Evolutionary conservation across 2,888 invertebrate genomes (phyloP).

Genomic region (Scaptomyza tumidula): DNA sequence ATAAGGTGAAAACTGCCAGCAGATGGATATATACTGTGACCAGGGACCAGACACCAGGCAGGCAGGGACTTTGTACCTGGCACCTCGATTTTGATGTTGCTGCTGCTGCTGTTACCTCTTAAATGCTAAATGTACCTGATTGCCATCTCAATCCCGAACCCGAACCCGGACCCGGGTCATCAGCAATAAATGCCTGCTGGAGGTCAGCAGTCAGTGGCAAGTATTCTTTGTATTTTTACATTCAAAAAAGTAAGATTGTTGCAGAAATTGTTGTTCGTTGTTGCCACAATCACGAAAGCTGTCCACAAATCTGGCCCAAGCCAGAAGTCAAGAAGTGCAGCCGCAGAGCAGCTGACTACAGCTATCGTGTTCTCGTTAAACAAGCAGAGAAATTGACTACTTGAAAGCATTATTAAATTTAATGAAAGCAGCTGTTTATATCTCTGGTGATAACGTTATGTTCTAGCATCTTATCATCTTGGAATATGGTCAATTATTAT

Average conservation of each 20-base stretch:
- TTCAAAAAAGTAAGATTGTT: slow-evolving; percentile 43
- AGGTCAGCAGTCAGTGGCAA: slow-evolving; percentile 42
- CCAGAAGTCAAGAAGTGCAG: background rate
- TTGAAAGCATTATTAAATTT: background rate
- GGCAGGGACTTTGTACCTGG: slow-evolving; percentile 2
- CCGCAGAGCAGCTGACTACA: background rate
- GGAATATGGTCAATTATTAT: too few species aligned
- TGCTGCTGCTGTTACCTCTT: slow-evolving; percentile 18
- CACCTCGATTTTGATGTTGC: slow-evolving; percentile 2
- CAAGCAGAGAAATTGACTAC: slow-evolving; percentile 8
- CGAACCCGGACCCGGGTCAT: slow-evolving; percentile 43
- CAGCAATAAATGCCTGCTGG: slow-evolving; percentile 30
- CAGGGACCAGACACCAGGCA: slow-evolving; percentile 12
- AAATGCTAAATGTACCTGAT: slow-evolving; percentile 19
- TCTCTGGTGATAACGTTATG: background rate
- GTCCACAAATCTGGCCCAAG: slow-evolving; percentile 5
- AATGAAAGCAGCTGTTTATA: background rate
- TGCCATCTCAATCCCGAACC: background rate
- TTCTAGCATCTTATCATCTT: too few species aligned
- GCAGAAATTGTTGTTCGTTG: slow-evolving; percentile 11
- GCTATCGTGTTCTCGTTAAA: slow-evolving; percentile 2
- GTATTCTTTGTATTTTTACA: slow-evolving; percentile 15
- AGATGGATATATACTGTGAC: slow-evolving; percentile 42
- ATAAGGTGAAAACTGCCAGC: slow-evolving; percentile 57
- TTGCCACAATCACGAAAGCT: slow-evolving; percentile 22